Evolutionary conservation across 1,140 invertebrate genomes (phyloP).

Genomic region (Mesaphorura yosii): DNA sequence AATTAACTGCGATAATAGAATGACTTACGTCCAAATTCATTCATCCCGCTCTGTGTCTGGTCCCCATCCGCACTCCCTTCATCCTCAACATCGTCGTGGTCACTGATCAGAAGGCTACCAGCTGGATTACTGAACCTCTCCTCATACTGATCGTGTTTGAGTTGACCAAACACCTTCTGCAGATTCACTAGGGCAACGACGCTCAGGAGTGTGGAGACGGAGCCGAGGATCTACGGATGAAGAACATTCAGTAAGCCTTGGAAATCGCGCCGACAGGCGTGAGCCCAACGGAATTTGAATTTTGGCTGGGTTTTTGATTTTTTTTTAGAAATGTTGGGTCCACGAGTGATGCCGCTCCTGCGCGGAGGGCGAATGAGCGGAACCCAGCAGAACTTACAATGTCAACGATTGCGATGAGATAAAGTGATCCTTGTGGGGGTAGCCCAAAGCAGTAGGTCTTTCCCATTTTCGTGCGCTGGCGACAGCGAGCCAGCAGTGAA

Average conservation of each 20-base stretch:
- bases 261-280: too few relatives aligned
- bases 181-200: slow-evolving; percentile 27
- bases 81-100: too few relatives aligned
- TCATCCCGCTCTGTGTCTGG: slow-evolving; percentile 11
- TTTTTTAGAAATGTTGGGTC: neutral
- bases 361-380: neutral
- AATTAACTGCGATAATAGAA: neutral
- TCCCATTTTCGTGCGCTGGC: too few relatives aligned
- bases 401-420: slow-evolving; percentile 27
- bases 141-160: slow-evolving; percentile 14
- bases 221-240: slow-evolving; percentile 23
- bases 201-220: slow-evolving; percentile 22
- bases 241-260: slow-evolving; percentile 2
- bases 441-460: slow-evolving; percentile 22
- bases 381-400: too few relatives aligned
- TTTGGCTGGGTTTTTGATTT: neutral
- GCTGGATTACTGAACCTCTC: too few relatives aligned
- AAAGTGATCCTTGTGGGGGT: slow-evolving; percentile 22
- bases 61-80: slow-evolving; percentile 8
- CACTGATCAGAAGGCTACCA: too few relatives aligned
- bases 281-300: neutral
- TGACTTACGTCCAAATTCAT: slow-evolving; percentile 24
- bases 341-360: neutral
- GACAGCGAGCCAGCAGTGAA: too few relatives aligned
- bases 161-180: slow-evolving; percentile 23